Evolutionary conservation across 2,113 vertebrate genomes (phyloP), one percentile per base, ranked within the genome.

Genomic region (Gadus chalcogrammus): DNA sequence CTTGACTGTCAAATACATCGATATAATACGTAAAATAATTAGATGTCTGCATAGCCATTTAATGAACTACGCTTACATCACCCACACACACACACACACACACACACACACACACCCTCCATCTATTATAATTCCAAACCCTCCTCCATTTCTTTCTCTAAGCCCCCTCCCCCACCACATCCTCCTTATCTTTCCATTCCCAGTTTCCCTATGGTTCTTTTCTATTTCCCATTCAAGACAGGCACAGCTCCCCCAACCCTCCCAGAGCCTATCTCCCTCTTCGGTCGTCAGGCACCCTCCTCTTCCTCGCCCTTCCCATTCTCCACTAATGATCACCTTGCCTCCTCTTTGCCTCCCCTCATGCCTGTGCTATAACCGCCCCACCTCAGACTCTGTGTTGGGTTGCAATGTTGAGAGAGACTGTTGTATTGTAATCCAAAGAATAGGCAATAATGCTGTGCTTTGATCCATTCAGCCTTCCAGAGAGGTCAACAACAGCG

Each of bases 301-400:
- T 35, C 31, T 35, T 56, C 62, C 52, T 71, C 59, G 65, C 53
- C n/a, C 61, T 56, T 28, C 16, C 11, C 20, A 16, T 15, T 35
- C 66, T 55, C 18, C 28, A 68, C 11, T 28, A 22, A 78, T 61
- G 79, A 77, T 80, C 80, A 77, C 69, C 81, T 81, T 76, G 74
- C 42, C 62, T 55, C 70, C 65, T 60, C 58, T 15, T 16, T 6
- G 16, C 16, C 53, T 59, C 35, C 16, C 3, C 8, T 53, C 27
- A 13, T 4, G 31, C 31, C 31, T 35, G 31, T 35, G 31, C 31
- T 35, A 3, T 35, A 5, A 35, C 31, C 4, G 31, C 31, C 31
- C 31, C 31, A 35, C 3, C 31, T 4, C 31, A 5, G 31, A 35
- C 4, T 35, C 31, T 35, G 31, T 35, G 31, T 35, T 35, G 31